Base-by-base conservation (phyloP, 2,888 invertebrate genomes). In the Volucella zonaria region DNA sequence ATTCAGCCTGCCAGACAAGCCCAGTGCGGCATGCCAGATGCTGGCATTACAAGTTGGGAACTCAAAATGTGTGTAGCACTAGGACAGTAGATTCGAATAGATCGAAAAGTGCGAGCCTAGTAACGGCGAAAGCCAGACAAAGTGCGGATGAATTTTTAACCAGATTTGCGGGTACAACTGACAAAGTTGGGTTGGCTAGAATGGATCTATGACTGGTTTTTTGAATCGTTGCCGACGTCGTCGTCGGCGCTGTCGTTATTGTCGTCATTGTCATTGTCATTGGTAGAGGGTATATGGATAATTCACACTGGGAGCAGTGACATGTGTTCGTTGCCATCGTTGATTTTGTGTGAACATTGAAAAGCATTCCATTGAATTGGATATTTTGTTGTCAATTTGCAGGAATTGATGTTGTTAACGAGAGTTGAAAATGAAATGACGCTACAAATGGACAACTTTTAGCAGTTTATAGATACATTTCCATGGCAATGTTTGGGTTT, bases 121-220 rank as follows among this genome's bases (percentile, higher is more conserved):
- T 54, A 31, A 56, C 54, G 8, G 11, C 56, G 18, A 11, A 14
- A 40, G 18, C 43, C 23, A 59, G 64, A 74, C 62, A 74, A 64
- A 47, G 54, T 45, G 58, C 38, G 59, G 51, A 67, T 76, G 75
- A 76, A 76, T 76, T 67, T 76, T 76, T 67, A 76, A 76, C 51
- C 38, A 67, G 52, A 59, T 59, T 76, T 67, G 59, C 31, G 67
- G 75, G n/a, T n/a, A 51, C 58, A 42, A 31, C 31, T 12, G 66
- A 31, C 31, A 11, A n/a, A 10, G 18, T 18, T 10, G n/a, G 42
- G 74, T 52, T 70, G 58, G 47, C 15, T 10, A 0, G 12, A 23
- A 3, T 8, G 15, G 8, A 15, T 47, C 43, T 23, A 61, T 11
- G n/a, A 47, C 15, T 64, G 45, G 31, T 31, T 45, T 15, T 62